Conservation (phyloP, 2,888 invertebrate genomes). For the Volucella inflata region DNA sequence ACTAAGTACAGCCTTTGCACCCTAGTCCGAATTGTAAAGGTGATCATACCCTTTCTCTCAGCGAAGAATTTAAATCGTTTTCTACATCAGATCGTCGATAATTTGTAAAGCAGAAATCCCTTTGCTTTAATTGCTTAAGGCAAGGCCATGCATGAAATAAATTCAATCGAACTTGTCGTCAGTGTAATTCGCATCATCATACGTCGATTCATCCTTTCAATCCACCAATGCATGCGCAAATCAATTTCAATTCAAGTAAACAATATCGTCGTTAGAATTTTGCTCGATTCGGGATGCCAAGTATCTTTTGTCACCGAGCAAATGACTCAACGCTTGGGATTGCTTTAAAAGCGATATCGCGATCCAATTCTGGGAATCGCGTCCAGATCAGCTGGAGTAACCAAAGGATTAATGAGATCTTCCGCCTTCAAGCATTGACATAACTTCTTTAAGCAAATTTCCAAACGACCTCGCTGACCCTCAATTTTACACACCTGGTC, state of each 20-base stretch:
- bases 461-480: slow-evolving; percentile 23
- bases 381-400: no score
- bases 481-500: not conserved
- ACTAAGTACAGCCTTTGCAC: not conserved
- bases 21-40: slow-evolving; percentile 11
- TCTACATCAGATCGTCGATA: no score
- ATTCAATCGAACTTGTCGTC: not conserved
- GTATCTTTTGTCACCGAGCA: no score
- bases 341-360: not conserved
- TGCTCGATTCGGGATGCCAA: no score
- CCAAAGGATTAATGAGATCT: no score
- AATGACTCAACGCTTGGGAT: not conserved
- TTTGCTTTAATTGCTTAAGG: no score
- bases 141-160: no score
- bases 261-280: no score
- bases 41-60: slow-evolving; percentile 16
- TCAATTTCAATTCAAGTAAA: not conserved
- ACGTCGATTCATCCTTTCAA: no score
- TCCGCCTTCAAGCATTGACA: slow-evolving; percentile 2
- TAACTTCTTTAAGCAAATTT: slow-evolving; percentile 10
- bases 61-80: slow-evolving; percentile 21
- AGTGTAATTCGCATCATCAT: not conserved
- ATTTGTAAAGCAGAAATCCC: no score
- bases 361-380: no score
- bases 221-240: no score